A percentile compares a stretch with the other conserved stretches of the same genome.
These are phyloP conservation scores for Bos indicus DNA, from an alignment of 2,113 vertebrate species.

Conservation along the genomic window DNA sequence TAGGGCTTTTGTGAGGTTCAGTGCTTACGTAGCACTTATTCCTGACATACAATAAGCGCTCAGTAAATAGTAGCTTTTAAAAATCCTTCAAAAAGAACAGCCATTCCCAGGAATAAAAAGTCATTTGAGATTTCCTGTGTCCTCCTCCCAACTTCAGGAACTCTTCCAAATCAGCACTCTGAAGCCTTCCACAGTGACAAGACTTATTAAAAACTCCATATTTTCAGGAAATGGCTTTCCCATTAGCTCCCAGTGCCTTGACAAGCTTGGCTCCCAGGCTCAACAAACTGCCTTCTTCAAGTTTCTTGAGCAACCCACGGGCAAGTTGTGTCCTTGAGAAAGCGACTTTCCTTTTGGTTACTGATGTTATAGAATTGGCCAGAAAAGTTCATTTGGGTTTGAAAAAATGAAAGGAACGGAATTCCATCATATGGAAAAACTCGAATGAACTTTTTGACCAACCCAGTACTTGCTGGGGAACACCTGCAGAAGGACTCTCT, in stretches of 20 bases:
- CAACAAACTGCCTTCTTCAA: not conserved
- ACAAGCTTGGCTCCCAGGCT: not conserved
- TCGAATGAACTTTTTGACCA: not conserved
- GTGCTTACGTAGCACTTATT: not conserved
- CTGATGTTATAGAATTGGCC: not conserved
- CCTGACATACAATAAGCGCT: not conserved
- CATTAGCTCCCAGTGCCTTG: not conserved
- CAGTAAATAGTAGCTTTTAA: not conserved
- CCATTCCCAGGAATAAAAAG: not conserved
- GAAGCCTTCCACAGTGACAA: not conserved
- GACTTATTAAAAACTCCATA: not conserved
- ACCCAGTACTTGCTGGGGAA: not conserved
- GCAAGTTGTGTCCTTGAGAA: not conserved
- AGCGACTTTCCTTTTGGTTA: not conserved
- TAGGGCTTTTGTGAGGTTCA: not conserved
- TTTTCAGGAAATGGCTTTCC: not conserved
- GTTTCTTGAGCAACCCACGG: not conserved
- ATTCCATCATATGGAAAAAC: not conserved
- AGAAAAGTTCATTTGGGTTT: not conserved
- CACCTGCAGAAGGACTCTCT: not conserved
- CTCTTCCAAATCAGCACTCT: not conserved
- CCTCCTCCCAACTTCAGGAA: not conserved
- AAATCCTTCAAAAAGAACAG: not conserved
- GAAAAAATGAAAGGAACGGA: not conserved
- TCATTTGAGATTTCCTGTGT: not conserved